Base-by-base conservation (phyloP, 2,888 invertebrate species). In the Epistrophella euchroma region DNA sequence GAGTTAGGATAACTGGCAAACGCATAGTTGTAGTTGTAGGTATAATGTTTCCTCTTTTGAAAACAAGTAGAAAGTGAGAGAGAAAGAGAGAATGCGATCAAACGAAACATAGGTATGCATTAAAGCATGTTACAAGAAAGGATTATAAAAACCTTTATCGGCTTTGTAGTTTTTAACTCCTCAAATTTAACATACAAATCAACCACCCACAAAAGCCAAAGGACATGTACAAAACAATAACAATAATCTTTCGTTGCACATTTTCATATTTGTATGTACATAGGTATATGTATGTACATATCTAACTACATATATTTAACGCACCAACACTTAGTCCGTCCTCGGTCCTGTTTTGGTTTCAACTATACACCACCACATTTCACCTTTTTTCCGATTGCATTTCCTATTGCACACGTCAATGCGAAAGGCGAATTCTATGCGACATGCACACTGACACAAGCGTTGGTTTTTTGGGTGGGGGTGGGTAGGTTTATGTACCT, bases 321-420 rank as follows among this genome's bases (percentile, higher is more conserved):
- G 62, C 47, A 64, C 52, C 50, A 64, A 32, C 68, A 68, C 60
- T 22, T 60, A 40, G 71, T 64, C 43, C 11, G 45, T 19, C 11
- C 40, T 74, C 64, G 28, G 13, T 62, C 9, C 4, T 60, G 37
- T 72, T 70, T 43, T 43, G 62, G 40, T 68, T 70, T 52, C 47
- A 40, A 13, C 56, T 22, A 5, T 9, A 32, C 43, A 62, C 32
- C 55, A 77, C 82, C 73, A 74, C 66, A 28, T 25, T 50, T 73
- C 73, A 83, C n/a, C 45, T 64, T 60, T 82, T 70, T 86, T 77
- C 81, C 86, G 81, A 78, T 82, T 82, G 86, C 81, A 82, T 82
- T 82, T 82, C 81, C 86, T 70, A 74, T 7, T 32, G 9, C 9
- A 9, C 9, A 32, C 77, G 19, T 66, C 45, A 52, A n/a, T 43